Evolutionary conservation across 2,797 vertebrate genomes (phyloP).

Genomic region (Lepidocolaptes lacrymiger): DNA sequence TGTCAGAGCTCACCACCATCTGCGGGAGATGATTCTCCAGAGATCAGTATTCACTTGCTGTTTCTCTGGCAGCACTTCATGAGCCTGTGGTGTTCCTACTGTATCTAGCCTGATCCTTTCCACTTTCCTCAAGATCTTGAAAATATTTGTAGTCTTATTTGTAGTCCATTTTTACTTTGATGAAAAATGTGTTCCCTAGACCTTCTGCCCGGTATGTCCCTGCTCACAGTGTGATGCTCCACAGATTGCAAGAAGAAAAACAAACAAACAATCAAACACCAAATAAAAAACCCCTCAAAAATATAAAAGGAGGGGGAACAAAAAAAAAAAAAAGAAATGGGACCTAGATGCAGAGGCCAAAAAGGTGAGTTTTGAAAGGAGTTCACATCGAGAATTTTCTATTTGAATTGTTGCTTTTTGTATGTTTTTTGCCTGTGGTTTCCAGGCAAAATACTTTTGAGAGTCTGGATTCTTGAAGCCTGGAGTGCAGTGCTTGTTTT

Average conservation of each 20-base stretch:
- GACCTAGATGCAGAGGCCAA: neutral
- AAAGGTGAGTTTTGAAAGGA: neutral
- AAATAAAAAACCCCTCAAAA: neutral
- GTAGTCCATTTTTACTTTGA: neutral
- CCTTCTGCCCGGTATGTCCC: neutral
- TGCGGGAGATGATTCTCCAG: neutral
- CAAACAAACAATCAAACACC: neutral
- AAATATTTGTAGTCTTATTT: neutral
- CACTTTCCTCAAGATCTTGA: neutral
- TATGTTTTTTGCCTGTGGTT: neutral
- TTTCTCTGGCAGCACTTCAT: neutral
- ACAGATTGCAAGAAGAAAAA: neutral
- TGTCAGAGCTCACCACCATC: neutral
- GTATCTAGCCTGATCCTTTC: neutral
- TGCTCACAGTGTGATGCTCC: accelerated
- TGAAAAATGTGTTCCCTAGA: neutral
- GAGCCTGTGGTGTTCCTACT: neutral
- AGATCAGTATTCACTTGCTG: neutral
- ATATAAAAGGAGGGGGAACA: too few relatives aligned
- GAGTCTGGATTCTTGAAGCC: neutral
- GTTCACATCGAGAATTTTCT: neutral
- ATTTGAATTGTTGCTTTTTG: neutral
- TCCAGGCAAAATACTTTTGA: neutral
- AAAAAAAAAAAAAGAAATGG: neutral
- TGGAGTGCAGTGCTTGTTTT: neutral